Evolutionary conservation across 2,797 vertebrate species (phyloP).

Genomic region (Syncerus caffer): DNA sequence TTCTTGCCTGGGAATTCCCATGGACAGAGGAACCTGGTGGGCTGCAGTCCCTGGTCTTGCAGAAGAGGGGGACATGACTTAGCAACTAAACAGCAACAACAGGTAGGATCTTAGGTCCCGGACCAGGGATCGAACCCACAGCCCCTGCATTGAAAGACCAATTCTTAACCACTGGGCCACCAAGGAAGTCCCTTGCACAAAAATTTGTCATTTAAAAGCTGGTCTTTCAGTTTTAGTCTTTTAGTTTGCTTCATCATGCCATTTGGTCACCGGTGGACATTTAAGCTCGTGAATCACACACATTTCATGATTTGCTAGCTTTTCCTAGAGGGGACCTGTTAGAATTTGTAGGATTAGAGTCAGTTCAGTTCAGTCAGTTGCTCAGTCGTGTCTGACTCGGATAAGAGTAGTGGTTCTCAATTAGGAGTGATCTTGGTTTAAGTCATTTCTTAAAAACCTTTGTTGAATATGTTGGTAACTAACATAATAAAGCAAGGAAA

Average conservation of each 20-base stretch:
- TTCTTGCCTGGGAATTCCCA: not conserved
- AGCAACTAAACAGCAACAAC: not conserved
- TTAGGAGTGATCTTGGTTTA: not conserved
- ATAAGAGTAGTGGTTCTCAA: not conserved
- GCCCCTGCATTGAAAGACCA: not conserved
- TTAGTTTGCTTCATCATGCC: not conserved
- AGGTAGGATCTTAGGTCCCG: not conserved
- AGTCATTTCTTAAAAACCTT: constrained; percentile 27
- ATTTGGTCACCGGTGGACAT: not conserved
- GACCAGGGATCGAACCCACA: not conserved
- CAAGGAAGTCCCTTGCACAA: not conserved
- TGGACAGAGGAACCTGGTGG: not conserved
- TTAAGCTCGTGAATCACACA: not conserved
- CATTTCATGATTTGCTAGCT: not conserved
- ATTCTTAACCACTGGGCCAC: not conserved
- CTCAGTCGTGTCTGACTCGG: too few relatives aligned
- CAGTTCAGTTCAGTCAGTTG: too few relatives aligned
- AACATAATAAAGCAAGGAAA: not conserved
- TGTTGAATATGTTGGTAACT: not conserved
- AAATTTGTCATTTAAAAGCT: not conserved
- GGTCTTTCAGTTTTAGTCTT: not conserved
- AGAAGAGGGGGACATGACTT: not conserved
- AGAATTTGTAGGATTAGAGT: not conserved
- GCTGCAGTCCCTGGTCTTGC: not conserved
- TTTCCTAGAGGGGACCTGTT: not conserved